Evolutionary conservation across 2,113 vertebrate genomes (phyloP).

Genomic region (Nicator chloris): DNA sequence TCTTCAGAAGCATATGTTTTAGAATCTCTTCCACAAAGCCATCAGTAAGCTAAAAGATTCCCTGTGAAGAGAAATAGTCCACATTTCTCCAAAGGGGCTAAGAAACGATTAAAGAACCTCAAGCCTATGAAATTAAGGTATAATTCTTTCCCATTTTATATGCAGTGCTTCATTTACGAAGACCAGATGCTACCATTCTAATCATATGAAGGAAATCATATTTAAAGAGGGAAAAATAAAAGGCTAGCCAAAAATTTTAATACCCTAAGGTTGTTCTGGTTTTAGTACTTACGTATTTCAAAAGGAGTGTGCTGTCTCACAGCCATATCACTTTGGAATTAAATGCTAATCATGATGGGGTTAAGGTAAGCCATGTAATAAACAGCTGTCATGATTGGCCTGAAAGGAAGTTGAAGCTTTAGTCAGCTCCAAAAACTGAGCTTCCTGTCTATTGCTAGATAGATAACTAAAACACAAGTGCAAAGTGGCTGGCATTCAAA

Average conservation of each 20-base stretch:
- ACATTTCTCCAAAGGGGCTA: not conserved
- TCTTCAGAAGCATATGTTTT: not conserved
- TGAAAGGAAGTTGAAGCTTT: not conserved
- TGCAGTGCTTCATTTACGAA: not conserved
- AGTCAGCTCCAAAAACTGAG: not conserved
- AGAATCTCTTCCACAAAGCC: not conserved
- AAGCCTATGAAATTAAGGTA: not conserved
- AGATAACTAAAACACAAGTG: not conserved
- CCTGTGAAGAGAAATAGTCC: not conserved
- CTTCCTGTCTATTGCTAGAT: not conserved
- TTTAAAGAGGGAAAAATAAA: not conserved
- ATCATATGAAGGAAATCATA: not conserved
- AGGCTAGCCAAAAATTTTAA: not conserved
- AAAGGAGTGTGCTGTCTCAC: not conserved
- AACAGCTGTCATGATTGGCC: not conserved
- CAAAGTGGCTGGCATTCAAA: not conserved
- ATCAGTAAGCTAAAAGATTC: not conserved
- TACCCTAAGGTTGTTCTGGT: not conserved
- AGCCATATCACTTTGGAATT: not conserved
- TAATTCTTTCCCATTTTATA: not conserved
- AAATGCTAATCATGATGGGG: not conserved
- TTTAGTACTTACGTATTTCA: not conserved
- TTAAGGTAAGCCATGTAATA: not conserved
- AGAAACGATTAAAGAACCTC: not conserved
- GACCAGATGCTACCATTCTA: not conserved